Percentiles rank a stretch among this genome's conserved stretches.
Conservation (phyloP, 1,140 invertebrate genomes). For the Lutraria rhynchaena region DNA sequence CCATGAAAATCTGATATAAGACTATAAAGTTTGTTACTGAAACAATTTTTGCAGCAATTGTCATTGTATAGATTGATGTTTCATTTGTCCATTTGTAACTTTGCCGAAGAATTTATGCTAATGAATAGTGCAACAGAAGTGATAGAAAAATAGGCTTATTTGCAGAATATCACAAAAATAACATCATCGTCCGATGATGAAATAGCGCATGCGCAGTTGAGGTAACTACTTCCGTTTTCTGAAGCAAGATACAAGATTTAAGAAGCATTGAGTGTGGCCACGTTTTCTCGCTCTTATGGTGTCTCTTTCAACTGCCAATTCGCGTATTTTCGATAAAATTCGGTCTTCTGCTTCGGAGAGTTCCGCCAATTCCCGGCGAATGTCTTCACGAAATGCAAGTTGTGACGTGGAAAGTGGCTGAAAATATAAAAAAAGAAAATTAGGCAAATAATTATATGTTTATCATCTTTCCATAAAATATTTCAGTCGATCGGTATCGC, state of each 20-base stretch:
- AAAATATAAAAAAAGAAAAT: conserved; percentile 23
- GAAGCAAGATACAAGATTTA: conserved; percentile 55
- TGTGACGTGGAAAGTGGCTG: background rate
- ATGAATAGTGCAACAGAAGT: too few relatives aligned
- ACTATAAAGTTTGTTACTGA: too few relatives aligned
- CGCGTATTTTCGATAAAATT: conserved; percentile 40
- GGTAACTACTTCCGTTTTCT: conserved; percentile 47
- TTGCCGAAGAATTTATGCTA: too few relatives aligned
- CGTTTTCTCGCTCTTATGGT: conserved; percentile 38
- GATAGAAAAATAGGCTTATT: conserved; percentile 17
- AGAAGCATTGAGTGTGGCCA: conserved; percentile 50
- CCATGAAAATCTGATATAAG: too few relatives aligned
- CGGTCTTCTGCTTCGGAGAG: conserved; percentile 23
- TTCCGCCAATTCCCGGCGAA: conserved; percentile 32
- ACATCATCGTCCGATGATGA: conserved; percentile 8
- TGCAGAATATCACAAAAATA: conserved; percentile 11
- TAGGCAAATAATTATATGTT: too few relatives aligned
- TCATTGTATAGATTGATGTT: too few relatives aligned
- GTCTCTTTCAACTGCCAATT: conserved; percentile 15
- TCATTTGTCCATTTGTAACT: too few relatives aligned
- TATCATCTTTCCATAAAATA: too few relatives aligned
- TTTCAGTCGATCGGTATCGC: too few relatives aligned
- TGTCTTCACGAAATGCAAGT: conserved; percentile 26
- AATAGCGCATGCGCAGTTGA: conserved; percentile 11
- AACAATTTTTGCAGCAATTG: too few relatives aligned